Percentiles rank a stretch among this genome's conserved stretches.
Evolutionary conservation across 2,797 vertebrate genomes (phyloP).

Genomic region (Acrossocheilus fasciatus): DNA sequence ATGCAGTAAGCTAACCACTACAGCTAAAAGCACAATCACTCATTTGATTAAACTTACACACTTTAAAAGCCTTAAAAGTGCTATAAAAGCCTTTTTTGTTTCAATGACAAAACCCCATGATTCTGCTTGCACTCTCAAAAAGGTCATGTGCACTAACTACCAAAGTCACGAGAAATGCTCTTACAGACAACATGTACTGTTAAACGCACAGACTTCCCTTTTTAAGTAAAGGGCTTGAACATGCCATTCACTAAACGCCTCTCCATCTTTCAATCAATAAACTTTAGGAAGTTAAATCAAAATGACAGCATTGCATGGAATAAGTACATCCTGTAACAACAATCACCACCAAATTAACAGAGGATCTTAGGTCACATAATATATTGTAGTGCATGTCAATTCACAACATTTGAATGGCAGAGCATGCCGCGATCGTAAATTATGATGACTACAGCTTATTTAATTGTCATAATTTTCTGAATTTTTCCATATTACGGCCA

Average conservation of each 20-base stretch:
- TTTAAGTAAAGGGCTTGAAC: neutral
- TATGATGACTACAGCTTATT: no score
- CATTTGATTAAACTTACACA: slow-evolving; percentile 14
- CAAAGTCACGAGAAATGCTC: slow-evolving; percentile 57
- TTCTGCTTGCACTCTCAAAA: slow-evolving; percentile 49
- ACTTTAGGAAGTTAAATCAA: no score
- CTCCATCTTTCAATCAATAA: slow-evolving; percentile 7
- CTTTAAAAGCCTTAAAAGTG: neutral
- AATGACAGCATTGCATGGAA: no score
- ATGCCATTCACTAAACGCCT: neutral
- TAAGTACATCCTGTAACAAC: no score
- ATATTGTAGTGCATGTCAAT: no score
- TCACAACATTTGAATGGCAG: no score
- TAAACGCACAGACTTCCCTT: slow-evolving; percentile 18
- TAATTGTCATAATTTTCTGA: no score
- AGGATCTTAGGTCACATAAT: no score
- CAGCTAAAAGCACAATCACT: slow-evolving; percentile 68
- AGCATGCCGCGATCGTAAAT: no score
- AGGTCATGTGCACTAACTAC: slow-evolving; percentile 57
- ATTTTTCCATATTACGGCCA: no score
- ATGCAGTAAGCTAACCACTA: neutral
- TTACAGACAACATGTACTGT: slow-evolving; percentile 15
- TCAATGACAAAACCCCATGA: slow-evolving; percentile 44
- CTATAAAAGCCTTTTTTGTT: slow-evolving; percentile 49
- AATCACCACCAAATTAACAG: no score